phyloP scores from a whole-genome alignment of 2,797 vertebrate genomes.

The Silurus lanzhouensis region DNA sequence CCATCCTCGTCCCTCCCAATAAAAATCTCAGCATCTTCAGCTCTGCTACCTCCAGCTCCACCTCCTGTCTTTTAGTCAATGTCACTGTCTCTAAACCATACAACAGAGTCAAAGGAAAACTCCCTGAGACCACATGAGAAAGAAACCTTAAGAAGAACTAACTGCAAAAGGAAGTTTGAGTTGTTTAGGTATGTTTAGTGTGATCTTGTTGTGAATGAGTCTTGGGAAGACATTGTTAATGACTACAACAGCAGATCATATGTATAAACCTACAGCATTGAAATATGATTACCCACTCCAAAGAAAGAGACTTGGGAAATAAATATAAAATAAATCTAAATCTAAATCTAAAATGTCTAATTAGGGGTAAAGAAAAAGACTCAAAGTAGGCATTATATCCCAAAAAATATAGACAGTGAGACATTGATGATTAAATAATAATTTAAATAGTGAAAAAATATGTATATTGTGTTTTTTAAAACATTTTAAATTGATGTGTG shows the following conservation, averaged over 20 bases:
- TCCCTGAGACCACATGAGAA: neutral
- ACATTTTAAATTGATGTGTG: neutral
- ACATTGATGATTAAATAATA: neutral
- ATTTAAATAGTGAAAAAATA: neutral
- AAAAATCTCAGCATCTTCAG: too few species aligned
- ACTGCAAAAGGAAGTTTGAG: too few species aligned
- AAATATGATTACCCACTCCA: neutral
- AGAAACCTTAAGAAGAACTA: neutral
- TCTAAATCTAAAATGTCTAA: neutral
- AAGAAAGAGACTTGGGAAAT: neutral
- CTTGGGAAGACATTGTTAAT: neutral
- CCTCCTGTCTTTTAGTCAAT: too few species aligned
- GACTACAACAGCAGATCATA: neutral
- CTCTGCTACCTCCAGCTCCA: too few species aligned
- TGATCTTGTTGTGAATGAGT: neutral
- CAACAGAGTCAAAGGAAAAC: neutral
- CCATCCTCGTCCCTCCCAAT: too few species aligned
- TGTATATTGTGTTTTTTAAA: neutral
- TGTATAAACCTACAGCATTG: neutral
- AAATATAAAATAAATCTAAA: neutral
- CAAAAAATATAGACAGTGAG: neutral
- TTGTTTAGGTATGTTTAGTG: neutral
- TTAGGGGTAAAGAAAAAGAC: neutral
- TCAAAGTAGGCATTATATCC: neutral
- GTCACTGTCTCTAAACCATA: too few species aligned